Percentiles rank a stretch among this genome's conserved stretches.
Evolutionary conservation across 2,797 vertebrate species (phyloP).

Genomic region (Clamator glandarius): DNA sequence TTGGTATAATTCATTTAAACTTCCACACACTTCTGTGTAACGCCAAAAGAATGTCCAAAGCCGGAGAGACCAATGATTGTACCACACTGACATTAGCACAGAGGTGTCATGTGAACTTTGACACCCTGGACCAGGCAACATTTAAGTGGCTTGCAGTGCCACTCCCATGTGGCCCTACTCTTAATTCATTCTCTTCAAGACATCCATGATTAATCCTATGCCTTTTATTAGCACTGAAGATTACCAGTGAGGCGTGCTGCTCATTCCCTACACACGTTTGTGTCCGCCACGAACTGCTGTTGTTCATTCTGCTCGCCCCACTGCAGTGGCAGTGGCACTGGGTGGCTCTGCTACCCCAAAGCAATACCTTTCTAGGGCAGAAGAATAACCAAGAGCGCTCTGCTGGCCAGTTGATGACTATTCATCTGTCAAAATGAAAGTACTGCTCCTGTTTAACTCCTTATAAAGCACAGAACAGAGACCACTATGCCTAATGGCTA

Average conservation of each 20-base stretch:
- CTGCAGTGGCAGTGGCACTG: rapidly evolving
- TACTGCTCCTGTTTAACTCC: neutral
- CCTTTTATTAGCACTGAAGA: neutral
- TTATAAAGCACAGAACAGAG: neutral
- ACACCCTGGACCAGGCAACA: neutral
- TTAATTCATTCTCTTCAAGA: neutral
- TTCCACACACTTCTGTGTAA: neutral
- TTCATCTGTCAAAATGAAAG: neutral
- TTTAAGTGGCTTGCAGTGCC: neutral
- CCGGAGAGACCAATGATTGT: neutral
- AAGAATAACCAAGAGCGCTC: neutral
- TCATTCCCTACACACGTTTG: neutral
- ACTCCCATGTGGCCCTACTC: rapidly evolving
- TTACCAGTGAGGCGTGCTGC: rapidly evolving
- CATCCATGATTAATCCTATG: neutral
- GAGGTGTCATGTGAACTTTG: neutral
- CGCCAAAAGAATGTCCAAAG: neutral
- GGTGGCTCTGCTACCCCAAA: rapidly evolving
- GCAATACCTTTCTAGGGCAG: neutral
- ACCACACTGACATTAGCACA: neutral
- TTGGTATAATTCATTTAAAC: neutral
- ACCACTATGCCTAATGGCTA: rapidly evolving
- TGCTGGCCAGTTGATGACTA: neutral
- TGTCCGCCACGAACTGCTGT: neutral
- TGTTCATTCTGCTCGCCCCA: neutral